These are phyloP conservation scores for Taenioides sp. DNA, from an alignment of 2,797 vertebrate genomes.

Conservation along the genomic window DNA sequence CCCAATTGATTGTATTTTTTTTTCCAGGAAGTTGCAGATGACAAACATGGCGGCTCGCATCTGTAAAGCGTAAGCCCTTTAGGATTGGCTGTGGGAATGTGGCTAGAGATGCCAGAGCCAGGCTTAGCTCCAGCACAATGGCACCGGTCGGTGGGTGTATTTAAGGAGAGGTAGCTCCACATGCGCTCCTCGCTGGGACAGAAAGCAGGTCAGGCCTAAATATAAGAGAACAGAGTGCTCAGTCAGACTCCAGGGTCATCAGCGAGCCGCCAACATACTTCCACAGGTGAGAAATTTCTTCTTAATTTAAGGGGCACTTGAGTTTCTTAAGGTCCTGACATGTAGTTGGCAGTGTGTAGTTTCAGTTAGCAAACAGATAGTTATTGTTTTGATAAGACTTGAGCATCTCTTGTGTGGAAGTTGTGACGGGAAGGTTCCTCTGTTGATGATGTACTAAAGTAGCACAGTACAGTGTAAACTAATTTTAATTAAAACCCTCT, in stretches of 20 bases:
- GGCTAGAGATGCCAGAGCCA: conserved; percentile 46
- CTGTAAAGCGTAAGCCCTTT: conserved; percentile 25
- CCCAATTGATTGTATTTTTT: conserved; percentile 19
- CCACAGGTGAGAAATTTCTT: conserved; percentile 42
- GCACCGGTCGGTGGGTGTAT: conserved; percentile 36
- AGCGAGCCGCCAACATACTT: conserved; percentile 19
- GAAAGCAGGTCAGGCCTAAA: conserved; percentile 80
- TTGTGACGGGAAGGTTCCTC: not conserved
- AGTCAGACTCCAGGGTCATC: conserved; percentile 14
- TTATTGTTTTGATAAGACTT: not conserved
- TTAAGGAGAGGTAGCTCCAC: conserved; percentile 41
- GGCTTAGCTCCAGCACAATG: conserved; percentile 57
- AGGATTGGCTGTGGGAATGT: conserved; percentile 32
- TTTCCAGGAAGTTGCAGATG: conserved; percentile 36
- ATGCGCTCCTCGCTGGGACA: conserved; percentile 32
- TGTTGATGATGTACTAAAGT: not conserved
- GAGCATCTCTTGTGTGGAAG: not conserved
- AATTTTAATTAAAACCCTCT: not conserved
- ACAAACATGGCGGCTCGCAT: conserved; percentile 11
- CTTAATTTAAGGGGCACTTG: not conserved
- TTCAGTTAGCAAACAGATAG: not conserved
- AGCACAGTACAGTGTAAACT: not conserved
- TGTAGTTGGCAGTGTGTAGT: not conserved
- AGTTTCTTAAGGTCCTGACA: not conserved
- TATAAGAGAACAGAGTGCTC: conserved; percentile 72